Base-by-base conservation (phyloP, 2,797 vertebrate species). In the Megalops cyprinoides region DNA sequence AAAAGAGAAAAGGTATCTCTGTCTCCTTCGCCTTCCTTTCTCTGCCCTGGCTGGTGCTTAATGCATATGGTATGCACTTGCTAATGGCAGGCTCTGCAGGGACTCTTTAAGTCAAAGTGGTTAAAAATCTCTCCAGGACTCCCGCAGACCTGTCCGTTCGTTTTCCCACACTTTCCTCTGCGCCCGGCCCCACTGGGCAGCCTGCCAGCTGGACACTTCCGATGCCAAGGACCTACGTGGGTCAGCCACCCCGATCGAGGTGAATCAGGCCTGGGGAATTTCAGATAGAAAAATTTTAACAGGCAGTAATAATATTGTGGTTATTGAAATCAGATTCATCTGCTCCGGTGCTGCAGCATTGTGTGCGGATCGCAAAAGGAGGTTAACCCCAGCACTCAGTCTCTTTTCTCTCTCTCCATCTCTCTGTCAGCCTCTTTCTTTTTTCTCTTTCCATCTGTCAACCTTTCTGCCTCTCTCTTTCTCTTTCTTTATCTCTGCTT, bases 261-360 rank as follows among this genome's bases (percentile, higher is more conserved):
- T 80, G 65, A 85, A 80, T 80, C 81, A 82, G 80, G 80, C 87
- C 84, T 46, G 53, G 88, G 87, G 86, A 86, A 85, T 91, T 89
- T 88, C 82, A 83, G 77, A 60, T n/a, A 28, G 82, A 89, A 84
- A 84, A 81, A 79, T 58, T 76, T 28, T 82, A 86, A 87, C 81
- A 88, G 83, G 53, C 65, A 82, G 85, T 85, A 85, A 85, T 81
- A 79, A 82, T 88, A 82, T 81, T 82, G 77, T 71, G 81, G 83
- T 90, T 90, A 87, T 87, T 91, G 84, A 85, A 90, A 83, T 90
- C 87, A 88, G 87, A 85, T 90, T 90, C 87, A 81, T 84, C 84
- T 82, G 82, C 81, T 83, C 73, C 65, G 31, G 82, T 3, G 44
- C 75, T 56, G n/a, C 51, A 34, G 12, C 77, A 34, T 37, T 67